Evolutionary conservation across 2,113 vertebrate species (phyloP), one percentile per base, ranked within the genome.

Genomic region (Haemorhous mexicanus): DNA sequence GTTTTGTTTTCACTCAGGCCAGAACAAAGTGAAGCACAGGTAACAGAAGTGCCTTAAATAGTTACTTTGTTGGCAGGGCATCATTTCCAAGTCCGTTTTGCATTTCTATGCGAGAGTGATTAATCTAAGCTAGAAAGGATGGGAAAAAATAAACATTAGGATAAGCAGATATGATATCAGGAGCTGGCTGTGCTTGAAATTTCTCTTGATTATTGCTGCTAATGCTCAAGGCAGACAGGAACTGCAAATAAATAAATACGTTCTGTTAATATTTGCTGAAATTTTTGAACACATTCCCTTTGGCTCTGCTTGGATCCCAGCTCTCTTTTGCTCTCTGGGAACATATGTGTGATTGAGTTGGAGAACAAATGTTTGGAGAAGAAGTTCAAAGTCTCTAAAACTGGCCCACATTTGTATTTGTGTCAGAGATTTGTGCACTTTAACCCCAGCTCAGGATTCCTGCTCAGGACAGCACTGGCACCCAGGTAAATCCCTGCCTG

Each of bases 251-350:
- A 95, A 95, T 94, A 94, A 97, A 90, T 76, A n/a, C 4, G 1
- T 84, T 89, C 85, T 95, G 94, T 92, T 96, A 96, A 96, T 95
- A 96, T 96, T 96, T 94, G 90, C 94, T 73, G 83, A 89, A 39
- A 92, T 90, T 96, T 96, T 96, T 92, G 90, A 96, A 82, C 62
- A 4, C 85, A 5, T 90, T 96, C 95, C 87, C 93, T 92, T 22
- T 97, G 94, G 94, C 93, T 92, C 77, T n/a, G 16, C 85, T 81
- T 20, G 83, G 43, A 83, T 61, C 37, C 84, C 30, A 0, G 37
- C 78, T 87, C 82, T 26, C 92, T 95, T 78, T 63, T 79, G 77
- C 87, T 91, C 84, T 96, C 87, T 95, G 95, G 61, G 90, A 97
- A 81, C 76, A 41, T 80, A 21, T 49, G 88, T 92, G 69, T 58